Conservation (phyloP, 2,113 vertebrate species). For the Dunckerocampus dactyliophorus region DNA sequence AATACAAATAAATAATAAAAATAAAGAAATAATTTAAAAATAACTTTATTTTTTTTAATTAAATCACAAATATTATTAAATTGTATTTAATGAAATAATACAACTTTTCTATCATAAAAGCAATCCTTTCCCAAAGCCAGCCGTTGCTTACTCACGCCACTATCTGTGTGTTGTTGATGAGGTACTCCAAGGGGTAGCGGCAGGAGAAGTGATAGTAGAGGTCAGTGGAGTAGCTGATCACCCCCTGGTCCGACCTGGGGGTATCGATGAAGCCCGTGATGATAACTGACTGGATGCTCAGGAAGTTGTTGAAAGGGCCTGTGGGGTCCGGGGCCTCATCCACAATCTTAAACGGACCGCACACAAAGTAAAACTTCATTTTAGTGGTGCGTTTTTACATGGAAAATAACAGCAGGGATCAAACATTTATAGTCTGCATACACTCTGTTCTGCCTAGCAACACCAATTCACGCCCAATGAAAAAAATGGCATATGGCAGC, state of each 20-base stretch:
- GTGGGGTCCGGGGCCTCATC: slow-evolving; percentile 59
- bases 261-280: slow-evolving; percentile 74
- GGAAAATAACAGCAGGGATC: too few relatives aligned
- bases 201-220: slow-evolving; percentile 79
- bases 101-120: too few relatives aligned
- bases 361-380: background rate
- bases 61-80: too few relatives aligned
- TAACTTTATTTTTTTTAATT: too few relatives aligned
- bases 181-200: slow-evolving; percentile 75
- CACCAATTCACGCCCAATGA: too few relatives aligned
- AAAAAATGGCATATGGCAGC: too few relatives aligned
- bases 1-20: too few relatives aligned
- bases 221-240: slow-evolving; percentile 76
- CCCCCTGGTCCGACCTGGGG: slow-evolving; percentile 37
- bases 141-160: slow-evolving; percentile 59
- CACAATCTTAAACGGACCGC: slow-evolving; percentile 59
- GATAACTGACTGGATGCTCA: slow-evolving; percentile 69
- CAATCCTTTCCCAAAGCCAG: background rate
- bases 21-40: too few relatives aligned
- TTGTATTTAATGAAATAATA: too few relatives aligned
- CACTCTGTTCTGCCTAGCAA: too few relatives aligned
- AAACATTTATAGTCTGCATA: too few relatives aligned
- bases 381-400: too few relatives aligned
- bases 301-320: slow-evolving; percentile 66
- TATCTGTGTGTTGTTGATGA: slow-evolving; percentile 75